A percentile compares a stretch with the other conserved stretches of the same genome.
phyloP scores from a whole-genome alignment of 2,888 invertebrate genomes.

The Stenotaenia linearis region DNA sequence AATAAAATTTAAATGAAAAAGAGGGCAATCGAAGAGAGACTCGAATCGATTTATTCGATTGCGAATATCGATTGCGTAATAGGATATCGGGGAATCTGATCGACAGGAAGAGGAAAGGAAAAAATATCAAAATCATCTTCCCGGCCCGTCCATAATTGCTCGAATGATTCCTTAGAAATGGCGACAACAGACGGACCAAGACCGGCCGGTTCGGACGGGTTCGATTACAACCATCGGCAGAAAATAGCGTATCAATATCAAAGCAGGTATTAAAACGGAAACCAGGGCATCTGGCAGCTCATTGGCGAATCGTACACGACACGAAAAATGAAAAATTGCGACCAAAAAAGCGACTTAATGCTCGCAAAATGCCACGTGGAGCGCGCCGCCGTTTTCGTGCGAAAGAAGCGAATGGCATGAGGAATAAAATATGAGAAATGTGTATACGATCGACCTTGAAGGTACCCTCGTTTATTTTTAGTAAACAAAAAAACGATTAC shows the following conservation, averaged over 20 bases:
- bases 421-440: neutral
- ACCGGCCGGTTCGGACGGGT: conserved; percentile 24
- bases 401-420: neutral
- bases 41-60: no score
- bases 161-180: neutral
- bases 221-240: conserved; percentile 26
- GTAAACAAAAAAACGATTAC: neutral
- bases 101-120: no score
- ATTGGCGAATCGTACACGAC: neutral
- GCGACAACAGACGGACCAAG: neutral
- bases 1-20: no score
- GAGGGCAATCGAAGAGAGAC: no score
- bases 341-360: neutral
- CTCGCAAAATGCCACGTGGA: neutral
- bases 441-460: neutral
- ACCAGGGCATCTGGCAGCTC: neutral
- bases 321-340: neutral
- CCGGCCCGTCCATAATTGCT: neutral
- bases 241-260: conserved; percentile 21
- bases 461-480: neutral
- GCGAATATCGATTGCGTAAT: no score
- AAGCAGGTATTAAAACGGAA: neutral
- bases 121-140: neutral
- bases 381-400: neutral
- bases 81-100: no score